These are phyloP conservation scores for Leptonema lineaticorne DNA, from an alignment of 1,140 invertebrate genomes.

Conservation along the genomic window DNA sequence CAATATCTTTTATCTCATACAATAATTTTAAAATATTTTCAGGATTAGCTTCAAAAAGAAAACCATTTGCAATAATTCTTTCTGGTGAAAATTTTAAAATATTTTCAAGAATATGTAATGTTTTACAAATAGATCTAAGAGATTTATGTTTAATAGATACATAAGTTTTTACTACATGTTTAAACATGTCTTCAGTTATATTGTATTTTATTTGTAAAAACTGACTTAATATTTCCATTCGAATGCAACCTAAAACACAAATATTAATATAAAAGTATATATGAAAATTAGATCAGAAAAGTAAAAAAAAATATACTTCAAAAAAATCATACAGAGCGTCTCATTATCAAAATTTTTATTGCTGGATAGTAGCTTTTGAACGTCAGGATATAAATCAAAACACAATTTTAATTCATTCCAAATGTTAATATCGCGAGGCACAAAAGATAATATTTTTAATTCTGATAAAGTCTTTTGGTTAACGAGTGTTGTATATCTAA, in stretches of 20 bases:
- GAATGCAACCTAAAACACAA: conserved; percentile 52
- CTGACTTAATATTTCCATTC: conserved; percentile 52
- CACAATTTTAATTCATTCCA: conserved; percentile 46
- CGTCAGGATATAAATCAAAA: conserved; percentile 48
- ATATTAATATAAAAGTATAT: conserved; percentile 24
- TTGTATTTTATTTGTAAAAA: conserved; percentile 54
- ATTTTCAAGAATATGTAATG: conserved; percentile 51
- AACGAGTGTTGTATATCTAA: conserved; percentile 43
- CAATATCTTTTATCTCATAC: conserved; percentile 53
- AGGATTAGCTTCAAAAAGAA: conserved; percentile 56
- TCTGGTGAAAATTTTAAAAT: conserved; percentile 53
- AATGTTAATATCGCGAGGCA: conserved; percentile 45
- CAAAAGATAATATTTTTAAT: conserved; percentile 47
- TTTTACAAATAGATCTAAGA: conserved; percentile 54
- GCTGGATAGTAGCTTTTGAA: conserved; percentile 40
- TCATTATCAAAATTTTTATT: conserved; percentile 44
- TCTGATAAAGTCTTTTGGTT: conserved; percentile 46
- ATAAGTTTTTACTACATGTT: conserved; percentile 56
- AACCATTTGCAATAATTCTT: conserved; percentile 56
- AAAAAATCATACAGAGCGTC: conserved; percentile 45
- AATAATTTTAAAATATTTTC: conserved; percentile 57
- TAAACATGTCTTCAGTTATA: conserved; percentile 51
- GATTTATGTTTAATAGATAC: conserved; percentile 56
- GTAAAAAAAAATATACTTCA: conserved; percentile 14
- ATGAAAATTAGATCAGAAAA: conserved; percentile 15